These are phyloP conservation scores for Actias luna DNA, from an alignment of 2,888 invertebrate genomes.

Conservation along the genomic window DNA sequence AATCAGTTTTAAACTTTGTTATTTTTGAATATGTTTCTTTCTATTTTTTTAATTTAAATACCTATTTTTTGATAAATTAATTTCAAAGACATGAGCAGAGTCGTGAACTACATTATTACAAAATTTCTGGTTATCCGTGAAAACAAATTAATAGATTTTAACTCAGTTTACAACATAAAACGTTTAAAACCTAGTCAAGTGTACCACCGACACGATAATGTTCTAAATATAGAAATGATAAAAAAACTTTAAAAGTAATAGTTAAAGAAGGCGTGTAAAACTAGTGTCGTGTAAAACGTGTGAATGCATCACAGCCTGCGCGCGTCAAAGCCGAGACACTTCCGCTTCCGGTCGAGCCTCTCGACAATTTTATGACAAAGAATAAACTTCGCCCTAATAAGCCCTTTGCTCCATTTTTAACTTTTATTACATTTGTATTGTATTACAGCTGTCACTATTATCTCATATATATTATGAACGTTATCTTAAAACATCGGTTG, in stretches of 20 bases:
- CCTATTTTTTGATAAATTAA: too few species aligned
- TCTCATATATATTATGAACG: not conserved
- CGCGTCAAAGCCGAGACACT: not conserved
- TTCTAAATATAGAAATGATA: not conserved
- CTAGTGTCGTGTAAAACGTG: not conserved
- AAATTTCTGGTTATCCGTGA: too few species aligned
- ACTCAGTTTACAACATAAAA: too few species aligned
- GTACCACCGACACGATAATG: too few species aligned
- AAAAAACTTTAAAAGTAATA: not conserved
- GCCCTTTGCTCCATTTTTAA: not conserved
- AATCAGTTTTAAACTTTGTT: too few species aligned
- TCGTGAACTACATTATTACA: too few species aligned
- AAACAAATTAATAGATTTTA: too few species aligned
- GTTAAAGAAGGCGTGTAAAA: not conserved
- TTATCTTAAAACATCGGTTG: too few species aligned
- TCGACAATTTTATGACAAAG: constrained; percentile 6
- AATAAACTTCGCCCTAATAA: not conserved
- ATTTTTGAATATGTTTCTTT: too few species aligned
- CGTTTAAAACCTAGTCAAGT: too few species aligned
- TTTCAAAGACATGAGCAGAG: too few species aligned
- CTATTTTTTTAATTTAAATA: too few species aligned
- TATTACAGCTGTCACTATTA: not conserved
- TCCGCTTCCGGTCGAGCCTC: constrained; percentile 4
- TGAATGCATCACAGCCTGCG: not conserved
- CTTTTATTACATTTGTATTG: not conserved